phyloP scores from a whole-genome alignment of 1,140 invertebrate species.

The Pseudomyrmex flavicornis region DNA sequence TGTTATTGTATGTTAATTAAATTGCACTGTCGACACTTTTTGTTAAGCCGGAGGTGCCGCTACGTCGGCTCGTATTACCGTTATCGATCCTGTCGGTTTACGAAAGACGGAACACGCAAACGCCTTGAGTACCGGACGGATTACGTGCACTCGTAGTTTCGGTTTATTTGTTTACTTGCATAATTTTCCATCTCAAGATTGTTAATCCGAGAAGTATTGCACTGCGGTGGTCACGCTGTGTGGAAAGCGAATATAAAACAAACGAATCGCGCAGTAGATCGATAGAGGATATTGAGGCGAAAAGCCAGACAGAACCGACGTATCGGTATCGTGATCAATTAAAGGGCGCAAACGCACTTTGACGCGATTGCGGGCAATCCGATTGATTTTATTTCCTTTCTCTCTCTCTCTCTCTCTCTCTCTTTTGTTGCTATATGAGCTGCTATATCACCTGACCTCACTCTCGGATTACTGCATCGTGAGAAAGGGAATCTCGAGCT shows the following conservation, averaged over 20 bases:
- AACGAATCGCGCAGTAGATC: constrained; percentile 41
- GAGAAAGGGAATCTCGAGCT: constrained; percentile 71
- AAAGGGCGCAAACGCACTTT: constrained; percentile 47
- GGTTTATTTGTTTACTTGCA: constrained; percentile 23
- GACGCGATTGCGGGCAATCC: constrained; percentile 45
- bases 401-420: background rate
- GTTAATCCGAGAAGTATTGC: constrained; percentile 33
- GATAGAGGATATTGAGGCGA: background rate
- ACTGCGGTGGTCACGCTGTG: background rate
- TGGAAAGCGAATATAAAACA: constrained; percentile 40
- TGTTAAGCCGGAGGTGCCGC: background rate
- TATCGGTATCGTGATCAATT: constrained; percentile 47
- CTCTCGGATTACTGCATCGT: constrained; percentile 63
- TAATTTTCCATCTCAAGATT: constrained; percentile 46
- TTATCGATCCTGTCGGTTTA: constrained; percentile 12
- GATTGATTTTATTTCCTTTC: constrained; percentile 60
- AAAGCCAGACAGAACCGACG: background rate
- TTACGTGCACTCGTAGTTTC: background rate
- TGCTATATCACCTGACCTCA: constrained; percentile 49
- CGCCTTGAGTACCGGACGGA: background rate
- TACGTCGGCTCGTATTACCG: background rate
- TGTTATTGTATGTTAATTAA: background rate
- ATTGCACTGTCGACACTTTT: background rate
- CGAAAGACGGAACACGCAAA: background rate
- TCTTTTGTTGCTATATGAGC: constrained; percentile 17